Percentiles rank a stretch among this genome's conserved stretches.
Evolutionary conservation across 1,140 invertebrate species (phyloP).

Genomic region (Cepaea nemoralis): DNA sequence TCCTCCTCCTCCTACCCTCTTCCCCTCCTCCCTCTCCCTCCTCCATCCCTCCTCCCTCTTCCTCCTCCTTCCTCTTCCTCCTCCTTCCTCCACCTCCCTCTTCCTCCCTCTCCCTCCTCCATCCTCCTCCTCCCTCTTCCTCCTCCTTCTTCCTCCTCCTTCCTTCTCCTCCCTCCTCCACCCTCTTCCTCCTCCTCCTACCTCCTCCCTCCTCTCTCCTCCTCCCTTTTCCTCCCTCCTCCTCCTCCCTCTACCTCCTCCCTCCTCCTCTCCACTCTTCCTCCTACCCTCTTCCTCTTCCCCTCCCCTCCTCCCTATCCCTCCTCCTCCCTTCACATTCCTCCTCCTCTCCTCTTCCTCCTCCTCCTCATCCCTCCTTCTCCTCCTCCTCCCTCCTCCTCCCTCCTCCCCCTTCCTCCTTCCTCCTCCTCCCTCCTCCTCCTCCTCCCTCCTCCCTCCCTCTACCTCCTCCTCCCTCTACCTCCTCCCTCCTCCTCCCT

Average conservation of each 20-base stretch:
- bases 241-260: neutral
- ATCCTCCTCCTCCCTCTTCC: too few species aligned
- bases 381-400: neutral
- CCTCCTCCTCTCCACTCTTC: neutral
- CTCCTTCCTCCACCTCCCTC: too few species aligned
- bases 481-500: too few species aligned
- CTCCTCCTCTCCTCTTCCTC: too few species aligned
- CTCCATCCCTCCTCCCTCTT: too few species aligned
- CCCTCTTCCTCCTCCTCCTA: too few species aligned
- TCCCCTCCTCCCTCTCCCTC: too few species aligned
- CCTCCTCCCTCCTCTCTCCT: neutral
- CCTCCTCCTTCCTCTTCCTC: neutral
- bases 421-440: neutral
- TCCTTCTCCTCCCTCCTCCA: neutral
- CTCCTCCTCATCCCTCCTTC: too few species aligned
- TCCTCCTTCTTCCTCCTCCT: neutral
- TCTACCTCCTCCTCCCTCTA: neutral
- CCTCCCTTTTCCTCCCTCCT: neutral
- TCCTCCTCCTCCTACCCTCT: too few species aligned
- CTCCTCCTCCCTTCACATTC: too few species aligned
- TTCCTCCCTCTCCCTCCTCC: too few species aligned
- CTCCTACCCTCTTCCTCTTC: too few species aligned
- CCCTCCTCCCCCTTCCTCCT: neutral
- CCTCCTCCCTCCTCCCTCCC: neutral
- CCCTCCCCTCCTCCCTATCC: neutral